Evolutionary conservation across 2,113 vertebrate species (phyloP).

Genomic region (Gracilinanus agilis): DNA sequence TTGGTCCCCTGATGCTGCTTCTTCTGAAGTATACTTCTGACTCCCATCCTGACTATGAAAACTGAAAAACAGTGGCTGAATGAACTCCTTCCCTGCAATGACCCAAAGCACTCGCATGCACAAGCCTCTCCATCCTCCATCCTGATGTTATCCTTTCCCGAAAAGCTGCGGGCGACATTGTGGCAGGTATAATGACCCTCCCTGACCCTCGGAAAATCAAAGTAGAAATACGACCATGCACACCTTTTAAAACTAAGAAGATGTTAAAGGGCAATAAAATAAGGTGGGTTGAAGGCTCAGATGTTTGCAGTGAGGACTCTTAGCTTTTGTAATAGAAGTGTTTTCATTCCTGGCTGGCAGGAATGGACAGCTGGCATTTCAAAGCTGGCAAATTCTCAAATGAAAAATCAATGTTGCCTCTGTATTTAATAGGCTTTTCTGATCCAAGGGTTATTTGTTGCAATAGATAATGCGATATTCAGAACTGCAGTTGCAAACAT

Average conservation of each 20-base stretch:
- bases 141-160: neutral
- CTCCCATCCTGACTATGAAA: slow-evolving; percentile 7
- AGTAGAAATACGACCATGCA: neutral
- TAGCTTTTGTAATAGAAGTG: slow-evolving; percentile 63
- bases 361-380: slow-evolving; percentile 70
- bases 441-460: slow-evolving; percentile 69
- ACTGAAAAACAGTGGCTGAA: slow-evolving; percentile 53
- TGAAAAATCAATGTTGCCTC: slow-evolving; percentile 73
- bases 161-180: neutral
- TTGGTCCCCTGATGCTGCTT: neutral
- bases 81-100: neutral
- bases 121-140: no score
- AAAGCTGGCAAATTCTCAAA: slow-evolving; percentile 62
- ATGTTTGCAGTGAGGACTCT: slow-evolving; percentile 30
- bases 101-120: neutral
- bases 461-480: slow-evolving; percentile 69
- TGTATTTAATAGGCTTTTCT: slow-evolving; percentile 63
- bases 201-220: neutral
- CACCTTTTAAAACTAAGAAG: slow-evolving; percentile 24
- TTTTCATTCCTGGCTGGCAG: slow-evolving; percentile 45
- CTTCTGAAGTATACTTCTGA: slow-evolving; percentile 56
- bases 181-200: slow-evolving; percentile 6
- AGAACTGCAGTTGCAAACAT: neutral
- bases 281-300: slow-evolving; percentile 22
- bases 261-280: slow-evolving; percentile 14